Conservation (phyloP, 2,888 invertebrate genomes). For the Apantesis nais region DNA sequence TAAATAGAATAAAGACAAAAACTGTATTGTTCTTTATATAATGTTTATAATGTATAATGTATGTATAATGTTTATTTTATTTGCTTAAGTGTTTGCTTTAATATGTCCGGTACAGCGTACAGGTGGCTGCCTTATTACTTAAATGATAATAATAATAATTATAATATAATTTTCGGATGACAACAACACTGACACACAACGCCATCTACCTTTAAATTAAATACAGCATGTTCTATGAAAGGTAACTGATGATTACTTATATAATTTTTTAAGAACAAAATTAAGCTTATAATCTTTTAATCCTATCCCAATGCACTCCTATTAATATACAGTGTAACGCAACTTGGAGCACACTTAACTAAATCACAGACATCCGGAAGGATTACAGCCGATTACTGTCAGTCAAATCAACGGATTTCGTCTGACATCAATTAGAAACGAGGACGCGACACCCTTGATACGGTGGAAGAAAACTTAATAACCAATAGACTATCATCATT, state of each 20-base stretch:
- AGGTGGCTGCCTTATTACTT: neutral
- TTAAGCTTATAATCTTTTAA: neutral
- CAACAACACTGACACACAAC: too few species aligned
- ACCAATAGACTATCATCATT: neutral
- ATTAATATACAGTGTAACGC: neutral
- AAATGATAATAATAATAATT: too few species aligned
- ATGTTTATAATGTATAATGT: too few species aligned
- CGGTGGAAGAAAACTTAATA: neutral
- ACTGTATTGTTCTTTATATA: neutral
- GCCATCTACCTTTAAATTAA: too few species aligned
- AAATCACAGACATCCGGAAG: neutral
- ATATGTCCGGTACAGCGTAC: neutral
- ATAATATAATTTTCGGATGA: too few species aligned
- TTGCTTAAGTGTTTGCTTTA: too few species aligned
- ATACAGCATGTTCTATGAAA: too few species aligned
- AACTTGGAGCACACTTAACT: neutral
- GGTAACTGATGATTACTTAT: too few species aligned
- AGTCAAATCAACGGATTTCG: neutral
- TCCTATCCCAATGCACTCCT: neutral
- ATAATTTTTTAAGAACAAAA: too few species aligned
- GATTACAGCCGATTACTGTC: neutral
- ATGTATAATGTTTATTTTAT: too few species aligned
- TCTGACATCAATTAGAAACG: neutral
- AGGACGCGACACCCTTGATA: neutral
- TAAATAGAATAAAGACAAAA: too few species aligned